Percentiles rank a stretch among this genome's conserved stretches.
Evolutionary conservation across 2,113 vertebrate genomes (phyloP).

Genomic region (Otocyon megalotis): DNA sequence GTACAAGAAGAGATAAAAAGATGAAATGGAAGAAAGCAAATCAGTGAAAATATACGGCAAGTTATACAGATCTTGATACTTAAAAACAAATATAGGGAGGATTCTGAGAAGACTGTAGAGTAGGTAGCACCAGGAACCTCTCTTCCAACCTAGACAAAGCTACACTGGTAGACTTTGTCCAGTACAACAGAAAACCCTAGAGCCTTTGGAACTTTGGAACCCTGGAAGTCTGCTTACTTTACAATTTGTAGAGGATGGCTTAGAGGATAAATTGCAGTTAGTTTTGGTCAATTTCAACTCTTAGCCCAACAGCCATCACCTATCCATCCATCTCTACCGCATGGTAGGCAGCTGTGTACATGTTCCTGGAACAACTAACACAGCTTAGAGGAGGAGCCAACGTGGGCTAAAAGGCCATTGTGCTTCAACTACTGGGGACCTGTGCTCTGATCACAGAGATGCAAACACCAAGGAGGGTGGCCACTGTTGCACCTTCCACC

Average conservation of each 20-base stretch:
- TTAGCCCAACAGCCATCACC: not conserved
- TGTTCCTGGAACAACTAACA: not conserved
- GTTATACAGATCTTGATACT: not conserved
- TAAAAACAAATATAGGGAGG: not conserved
- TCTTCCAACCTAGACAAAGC: not conserved
- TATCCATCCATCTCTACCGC: not conserved
- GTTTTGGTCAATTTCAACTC: not conserved
- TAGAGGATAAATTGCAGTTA: not conserved
- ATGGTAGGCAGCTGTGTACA: not conserved
- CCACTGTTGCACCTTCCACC: not conserved
- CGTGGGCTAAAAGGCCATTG: not conserved
- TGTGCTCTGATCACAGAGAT: not conserved
- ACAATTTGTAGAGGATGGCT: not conserved
- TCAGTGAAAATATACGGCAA: not conserved
- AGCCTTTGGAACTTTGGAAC: not conserved
- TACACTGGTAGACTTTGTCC: not conserved
- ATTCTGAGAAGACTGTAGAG: not conserved
- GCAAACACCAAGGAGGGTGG: not conserved
- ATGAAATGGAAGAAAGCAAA: not conserved
- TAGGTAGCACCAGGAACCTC: not conserved
- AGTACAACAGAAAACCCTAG: not conserved
- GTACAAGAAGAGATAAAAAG: not conserved
- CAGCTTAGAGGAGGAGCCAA: not conserved
- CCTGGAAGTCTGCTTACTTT: not conserved
- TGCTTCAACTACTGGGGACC: not conserved